These are phyloP conservation scores for Stomorhina lunata DNA, from an alignment of 2,888 invertebrate genomes.

Conservation along the genomic window DNA sequence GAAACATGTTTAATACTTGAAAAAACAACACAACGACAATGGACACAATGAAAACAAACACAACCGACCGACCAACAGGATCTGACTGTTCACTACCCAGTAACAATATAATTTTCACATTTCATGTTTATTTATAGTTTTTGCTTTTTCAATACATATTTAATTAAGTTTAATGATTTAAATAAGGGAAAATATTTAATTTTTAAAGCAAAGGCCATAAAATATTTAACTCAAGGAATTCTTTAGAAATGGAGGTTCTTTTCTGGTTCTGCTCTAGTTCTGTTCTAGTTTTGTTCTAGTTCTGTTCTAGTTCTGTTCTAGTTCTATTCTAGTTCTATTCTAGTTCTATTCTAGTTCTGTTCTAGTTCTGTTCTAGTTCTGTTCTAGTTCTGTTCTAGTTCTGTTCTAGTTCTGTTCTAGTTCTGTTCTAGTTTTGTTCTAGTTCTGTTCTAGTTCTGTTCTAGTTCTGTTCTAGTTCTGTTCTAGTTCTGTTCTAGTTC, in stretches of 20 bases:
- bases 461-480: neutral
- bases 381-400: neutral
- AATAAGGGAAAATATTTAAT: slow-evolving; percentile 26
- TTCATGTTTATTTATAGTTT: neutral
- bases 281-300: no score
- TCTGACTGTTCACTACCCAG: neutral
- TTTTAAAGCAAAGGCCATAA: no score
- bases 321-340: no score
- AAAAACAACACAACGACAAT: slow-evolving; percentile 22
- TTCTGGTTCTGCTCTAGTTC: no score
- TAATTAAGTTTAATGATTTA: slow-evolving; percentile 45
- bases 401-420: neutral
- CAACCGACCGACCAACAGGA: neutral
- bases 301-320: no score
- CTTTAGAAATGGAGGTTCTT: no score
- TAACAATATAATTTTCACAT: slow-evolving; percentile 5
- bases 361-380: neutral
- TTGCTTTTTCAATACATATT: no score
- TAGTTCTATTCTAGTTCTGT: neutral
- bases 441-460: neutral
- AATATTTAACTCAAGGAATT: no score
- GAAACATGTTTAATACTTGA: slow-evolving; percentile 37
- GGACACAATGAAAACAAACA: slow-evolving; percentile 26
- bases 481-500: neutral
- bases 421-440: neutral